A percentile compares a stretch with the other conserved stretches of the same genome.
Evolutionary conservation across 2,888 invertebrate species (phyloP).

Genomic region (Chrysodeixis includens): DNA sequence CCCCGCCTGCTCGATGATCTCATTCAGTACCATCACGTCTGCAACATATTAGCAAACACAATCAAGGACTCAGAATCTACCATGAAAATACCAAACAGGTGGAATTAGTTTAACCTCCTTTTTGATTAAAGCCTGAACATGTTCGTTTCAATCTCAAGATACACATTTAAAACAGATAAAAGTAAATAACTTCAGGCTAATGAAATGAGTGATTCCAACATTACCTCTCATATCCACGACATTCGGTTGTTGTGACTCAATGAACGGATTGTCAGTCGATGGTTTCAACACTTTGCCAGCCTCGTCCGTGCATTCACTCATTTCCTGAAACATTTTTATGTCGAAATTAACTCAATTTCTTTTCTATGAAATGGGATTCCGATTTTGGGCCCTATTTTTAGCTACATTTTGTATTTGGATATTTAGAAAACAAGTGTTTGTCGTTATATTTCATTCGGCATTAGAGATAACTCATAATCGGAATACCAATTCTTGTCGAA

Average conservation of each 20-base stretch:
- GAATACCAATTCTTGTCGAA: conserved; percentile 1
- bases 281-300: conserved; percentile 94
- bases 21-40: conserved; percentile 99
- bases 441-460: too few species aligned
- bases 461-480: neutral
- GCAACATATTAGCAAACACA: conserved; percentile 64
- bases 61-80: neutral
- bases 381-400: neutral
- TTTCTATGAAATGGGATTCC: neutral
- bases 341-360: neutral
- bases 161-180: too few species aligned
- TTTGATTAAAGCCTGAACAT: too few species aligned
- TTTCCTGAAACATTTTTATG: conserved; percentile 89
- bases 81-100: too few species aligned
- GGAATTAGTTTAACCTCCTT: too few species aligned
- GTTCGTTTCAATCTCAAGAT: too few species aligned
- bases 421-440: too few species aligned
- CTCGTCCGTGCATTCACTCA: conserved; percentile 94
- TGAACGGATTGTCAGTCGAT: conserved; percentile 96
- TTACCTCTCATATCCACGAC: conserved; percentile 98
- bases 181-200: neutral
- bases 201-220: neutral
- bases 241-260: conserved; percentile 95
- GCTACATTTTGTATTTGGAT: neutral
- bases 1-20: conserved; percentile 98